A percentile compares a stretch with the other conserved stretches of the same genome.
Conservation (phyloP, 1,140 invertebrate genomes). For the Cepaea nemoralis region DNA sequence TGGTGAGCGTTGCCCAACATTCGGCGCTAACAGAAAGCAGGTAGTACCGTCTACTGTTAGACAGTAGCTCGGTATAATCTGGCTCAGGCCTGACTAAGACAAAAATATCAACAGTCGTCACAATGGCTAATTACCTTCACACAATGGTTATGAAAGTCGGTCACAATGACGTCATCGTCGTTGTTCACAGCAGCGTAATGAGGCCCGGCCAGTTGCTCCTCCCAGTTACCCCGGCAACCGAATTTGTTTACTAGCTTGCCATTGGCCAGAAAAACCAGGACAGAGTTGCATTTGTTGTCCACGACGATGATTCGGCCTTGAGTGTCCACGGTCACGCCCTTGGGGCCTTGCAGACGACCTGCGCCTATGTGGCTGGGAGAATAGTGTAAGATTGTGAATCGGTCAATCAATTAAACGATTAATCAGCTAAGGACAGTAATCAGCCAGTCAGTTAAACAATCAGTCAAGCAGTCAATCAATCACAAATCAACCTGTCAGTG, state of each 20-base stretch:
- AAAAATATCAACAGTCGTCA: too few relatives aligned
- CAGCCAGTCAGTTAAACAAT: too few relatives aligned
- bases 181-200: constrained; percentile 76
- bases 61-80: too few relatives aligned
- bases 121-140: constrained; percentile 71
- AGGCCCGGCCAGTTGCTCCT: constrained; percentile 76
- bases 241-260: constrained; percentile 72
- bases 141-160: constrained; percentile 77
- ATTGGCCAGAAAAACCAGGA: constrained; percentile 75
- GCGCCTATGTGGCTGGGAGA: constrained; percentile 71
- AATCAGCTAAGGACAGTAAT: too few relatives aligned
- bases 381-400: too few relatives aligned
- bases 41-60: too few relatives aligned
- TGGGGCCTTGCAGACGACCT: constrained; percentile 75
- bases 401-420: too few relatives aligned
- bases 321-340: constrained; percentile 74
- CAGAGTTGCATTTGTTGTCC: constrained; percentile 76
- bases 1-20: too few relatives aligned
- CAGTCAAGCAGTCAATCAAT: too few relatives aligned
- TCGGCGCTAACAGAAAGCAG: too few relatives aligned
- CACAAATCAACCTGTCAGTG: too few relatives aligned
- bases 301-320: constrained; percentile 76
- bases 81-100: too few relatives aligned
- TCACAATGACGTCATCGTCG: constrained; percentile 74
- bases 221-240: constrained; percentile 69